Evolutionary conservation across 2,113 vertebrate genomes (phyloP).

Genomic region (Calidris pygmaea): DNA sequence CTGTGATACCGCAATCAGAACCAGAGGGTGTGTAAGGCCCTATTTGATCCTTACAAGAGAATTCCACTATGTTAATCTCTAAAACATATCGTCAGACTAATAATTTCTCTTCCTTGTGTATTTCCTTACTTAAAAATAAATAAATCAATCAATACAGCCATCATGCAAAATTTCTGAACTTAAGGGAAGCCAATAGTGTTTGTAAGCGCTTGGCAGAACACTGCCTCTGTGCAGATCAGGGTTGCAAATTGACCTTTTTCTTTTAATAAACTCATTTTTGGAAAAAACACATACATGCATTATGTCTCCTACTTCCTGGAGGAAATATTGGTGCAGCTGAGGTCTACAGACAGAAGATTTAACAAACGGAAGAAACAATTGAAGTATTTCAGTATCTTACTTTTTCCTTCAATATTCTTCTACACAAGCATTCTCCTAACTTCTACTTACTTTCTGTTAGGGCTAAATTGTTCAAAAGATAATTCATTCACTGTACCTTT

Average conservation of each 20-base stretch:
- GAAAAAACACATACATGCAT: constrained; percentile 20
- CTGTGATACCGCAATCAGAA: constrained; percentile 9
- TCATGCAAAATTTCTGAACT: constrained; percentile 12
- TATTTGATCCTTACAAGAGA: constrained; percentile 17
- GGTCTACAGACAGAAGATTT: background rate
- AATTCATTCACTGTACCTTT: background rate
- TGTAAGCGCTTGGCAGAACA: background rate
- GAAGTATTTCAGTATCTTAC: background rate
- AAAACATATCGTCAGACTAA: background rate
- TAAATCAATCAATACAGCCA: background rate
- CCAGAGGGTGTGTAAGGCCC: background rate
- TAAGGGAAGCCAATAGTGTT: background rate
- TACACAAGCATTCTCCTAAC: background rate
- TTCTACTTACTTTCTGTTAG: background rate
- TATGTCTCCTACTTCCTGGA: constrained; percentile 4
- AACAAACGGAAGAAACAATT: background rate
- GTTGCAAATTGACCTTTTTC: constrained; percentile 7
- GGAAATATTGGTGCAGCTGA: background rate
- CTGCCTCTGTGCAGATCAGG: background rate
- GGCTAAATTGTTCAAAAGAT: background rate
- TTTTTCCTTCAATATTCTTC: background rate
- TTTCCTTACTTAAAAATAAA: constrained; percentile 6
- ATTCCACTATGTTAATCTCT: background rate
- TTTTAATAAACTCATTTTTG: constrained; percentile 42
- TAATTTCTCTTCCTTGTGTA: background rate